These are phyloP conservation scores for Dysidea cf. avara DNA, from an alignment of 37 sponge, comb jelly and placozoan genomes.

Conservation along the genomic window DNA sequence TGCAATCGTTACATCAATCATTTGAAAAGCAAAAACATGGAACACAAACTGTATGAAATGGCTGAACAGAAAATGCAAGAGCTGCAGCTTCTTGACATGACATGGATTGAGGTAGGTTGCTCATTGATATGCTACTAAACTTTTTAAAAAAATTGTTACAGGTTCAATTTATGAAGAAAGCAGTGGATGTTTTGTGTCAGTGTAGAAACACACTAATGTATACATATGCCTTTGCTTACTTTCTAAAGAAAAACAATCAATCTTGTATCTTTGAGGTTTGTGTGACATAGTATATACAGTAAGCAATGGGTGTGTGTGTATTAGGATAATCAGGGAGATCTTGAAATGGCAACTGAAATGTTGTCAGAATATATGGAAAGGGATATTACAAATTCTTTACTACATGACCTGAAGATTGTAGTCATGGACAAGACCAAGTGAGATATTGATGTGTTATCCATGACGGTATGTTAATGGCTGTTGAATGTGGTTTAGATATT, in stretches of 20 bases:
- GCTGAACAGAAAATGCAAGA: constrained; percentile 81
- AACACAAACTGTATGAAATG: constrained; percentile 76
- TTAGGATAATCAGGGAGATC: constrained; percentile 86
- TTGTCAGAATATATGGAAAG: constrained; percentile 89
- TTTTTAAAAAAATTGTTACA: constrained; percentile 4
- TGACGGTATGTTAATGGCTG: neutral
- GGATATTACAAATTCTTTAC: constrained; percentile 53
- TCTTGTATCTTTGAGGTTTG: constrained; percentile 76
- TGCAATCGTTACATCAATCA: constrained; percentile 91
- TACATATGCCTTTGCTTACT: constrained; percentile 92
- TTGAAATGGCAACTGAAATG: constrained; percentile 90
- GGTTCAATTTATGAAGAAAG: constrained; percentile 85
- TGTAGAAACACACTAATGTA: constrained; percentile 86
- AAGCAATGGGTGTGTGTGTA: neutral
- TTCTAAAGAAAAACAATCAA: constrained; percentile 88
- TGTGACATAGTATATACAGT: too few relatives aligned
- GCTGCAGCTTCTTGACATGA: constrained; percentile 70
- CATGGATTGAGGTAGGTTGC: constrained; percentile 82
- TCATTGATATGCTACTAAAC: neutral
- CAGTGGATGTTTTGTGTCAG: constrained; percentile 85
- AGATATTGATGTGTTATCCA: constrained; percentile 8
- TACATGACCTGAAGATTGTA: constrained; percentile 58
- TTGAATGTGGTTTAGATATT: constrained; percentile 89
- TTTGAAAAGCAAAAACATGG: constrained; percentile 70
- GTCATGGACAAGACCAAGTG: constrained; percentile 88